These are phyloP conservation scores for Porites lutea DNA, from an alignment of 64 coral and sea anemone species.

Conservation along the genomic window DNA sequence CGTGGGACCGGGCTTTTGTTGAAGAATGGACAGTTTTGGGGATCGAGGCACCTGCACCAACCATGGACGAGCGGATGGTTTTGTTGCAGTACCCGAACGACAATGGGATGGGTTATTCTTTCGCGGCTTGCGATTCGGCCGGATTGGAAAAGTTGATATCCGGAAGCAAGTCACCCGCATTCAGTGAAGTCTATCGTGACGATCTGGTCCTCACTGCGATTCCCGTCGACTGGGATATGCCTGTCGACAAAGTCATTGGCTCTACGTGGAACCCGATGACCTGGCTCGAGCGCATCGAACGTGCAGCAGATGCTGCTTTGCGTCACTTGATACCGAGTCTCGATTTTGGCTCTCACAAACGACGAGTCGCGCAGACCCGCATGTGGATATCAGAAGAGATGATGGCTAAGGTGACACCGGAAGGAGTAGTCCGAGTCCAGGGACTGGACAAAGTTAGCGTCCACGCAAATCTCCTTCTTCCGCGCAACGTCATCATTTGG, in stretches of 20 bases:
- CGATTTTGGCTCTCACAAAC: not conserved
- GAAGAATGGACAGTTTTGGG: not conserved
- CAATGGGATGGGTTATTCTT: not conserved
- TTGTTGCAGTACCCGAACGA: not conserved
- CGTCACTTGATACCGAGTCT: not conserved
- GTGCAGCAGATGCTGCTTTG: not conserved
- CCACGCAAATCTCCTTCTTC: not conserved
- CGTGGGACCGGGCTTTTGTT: not conserved
- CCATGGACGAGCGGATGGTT: not conserved
- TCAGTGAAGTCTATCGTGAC: not conserved
- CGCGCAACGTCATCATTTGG: not conserved
- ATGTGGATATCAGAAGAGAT: conserved; percentile 6
- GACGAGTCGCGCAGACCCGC: not conserved
- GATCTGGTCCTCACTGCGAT: not conserved
- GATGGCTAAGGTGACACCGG: not conserved
- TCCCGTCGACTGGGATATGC: not conserved
- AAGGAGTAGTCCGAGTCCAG: not conserved
- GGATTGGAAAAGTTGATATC: not conserved
- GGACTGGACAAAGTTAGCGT: not conserved
- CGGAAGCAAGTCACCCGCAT: not conserved
- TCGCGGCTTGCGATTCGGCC: not conserved
- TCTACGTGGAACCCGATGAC: not conserved
- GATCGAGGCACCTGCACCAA: not conserved
- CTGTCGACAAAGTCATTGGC: not conserved
- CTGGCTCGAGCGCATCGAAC: not conserved